Evolutionary conservation across 2,797 vertebrate species (phyloP), one percentile per base, ranked within the genome.

Genomic region (Syngnathus acus): DNA sequence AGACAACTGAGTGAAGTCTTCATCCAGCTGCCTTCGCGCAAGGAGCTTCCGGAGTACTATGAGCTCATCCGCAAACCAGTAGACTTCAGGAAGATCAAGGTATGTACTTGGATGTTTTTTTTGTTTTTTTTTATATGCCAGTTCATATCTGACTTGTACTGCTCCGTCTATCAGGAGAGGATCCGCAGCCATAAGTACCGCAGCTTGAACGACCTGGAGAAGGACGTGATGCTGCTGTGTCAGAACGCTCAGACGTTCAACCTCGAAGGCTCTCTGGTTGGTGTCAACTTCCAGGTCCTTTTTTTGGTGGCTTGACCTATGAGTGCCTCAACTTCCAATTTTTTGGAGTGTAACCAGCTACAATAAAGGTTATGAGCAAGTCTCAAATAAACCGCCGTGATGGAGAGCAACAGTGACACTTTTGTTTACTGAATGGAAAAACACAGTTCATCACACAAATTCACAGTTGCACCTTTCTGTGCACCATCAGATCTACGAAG

Each of bases 71-170:
- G 96, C 69, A 98, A 97, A 47, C 96, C 96, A 0, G 95, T 98
- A 72, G 96, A 98, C 90, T 98, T 98, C 86, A 94, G 94, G 66
- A 98, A 98, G 72, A 98, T 98, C 68, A 98, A 98, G 93, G 95
- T 97, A 14, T 10, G 23, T 6, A 19, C 47, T 7, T 17, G 11
- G 45, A 64, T 21, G 14, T 32, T 21, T 32, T 38, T 42, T 0
- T 9, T 6, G 11, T 9, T 10, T 9, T 4, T 1, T 51, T 4
- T 26, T 5, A 11, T 1, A 13, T 53, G 43, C 21, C 7, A 9
- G 19, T 0, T 3, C 0, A 21, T 59, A 64, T 0, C 19, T 37
- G 47, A 17, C 45, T 42, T 62, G 2, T 1, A 1, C 1, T 16
- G 1, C 1, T 39, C n/a, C 37, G 0, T 45, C 3, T 17, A 40